phyloP scores from a whole-genome alignment of 2,113 vertebrate species.

The Hippopotamus amphibius region DNA sequence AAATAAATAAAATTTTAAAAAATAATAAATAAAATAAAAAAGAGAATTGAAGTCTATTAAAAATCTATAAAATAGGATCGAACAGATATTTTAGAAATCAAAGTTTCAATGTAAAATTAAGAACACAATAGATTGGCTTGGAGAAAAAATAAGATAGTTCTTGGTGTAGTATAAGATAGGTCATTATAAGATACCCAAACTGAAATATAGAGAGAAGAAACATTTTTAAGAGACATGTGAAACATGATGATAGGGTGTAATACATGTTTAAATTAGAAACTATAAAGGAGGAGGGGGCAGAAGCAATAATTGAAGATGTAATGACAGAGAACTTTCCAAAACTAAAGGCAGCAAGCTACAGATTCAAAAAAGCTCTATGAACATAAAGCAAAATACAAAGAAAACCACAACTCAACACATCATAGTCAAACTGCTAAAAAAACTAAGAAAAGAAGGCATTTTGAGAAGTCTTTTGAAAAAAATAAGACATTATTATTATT shows the following conservation, averaged over 20 bases:
- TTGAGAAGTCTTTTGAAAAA: background rate
- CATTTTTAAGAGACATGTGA: background rate
- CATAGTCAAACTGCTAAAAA: background rate
- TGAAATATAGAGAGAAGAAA: background rate
- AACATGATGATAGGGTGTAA: background rate
- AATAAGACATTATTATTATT: background rate
- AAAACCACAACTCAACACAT: constrained; percentile 18
- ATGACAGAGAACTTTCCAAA: constrained; percentile 9
- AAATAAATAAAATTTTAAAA: too few species aligned
- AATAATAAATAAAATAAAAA: background rate
- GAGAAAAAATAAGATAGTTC: background rate
- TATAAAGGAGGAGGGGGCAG: background rate
- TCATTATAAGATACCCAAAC: background rate
- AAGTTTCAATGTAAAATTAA: constrained; percentile 46
- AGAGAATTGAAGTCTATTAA: background rate
- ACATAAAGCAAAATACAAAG: constrained; percentile 14
- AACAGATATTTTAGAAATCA: background rate
- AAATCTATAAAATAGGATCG: constrained; percentile 22
- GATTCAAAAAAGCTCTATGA: background rate
- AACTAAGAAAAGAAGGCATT: background rate
- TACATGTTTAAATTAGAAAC: background rate
- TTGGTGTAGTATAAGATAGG: background rate
- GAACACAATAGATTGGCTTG: background rate
- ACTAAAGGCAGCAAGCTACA: background rate
- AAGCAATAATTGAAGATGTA: constrained; percentile 4